A percentile compares a stretch with the other conserved stretches of the same genome.
Evolutionary conservation across 2,888 invertebrate genomes (phyloP).

Genomic region (Heliconius erato): DNA sequence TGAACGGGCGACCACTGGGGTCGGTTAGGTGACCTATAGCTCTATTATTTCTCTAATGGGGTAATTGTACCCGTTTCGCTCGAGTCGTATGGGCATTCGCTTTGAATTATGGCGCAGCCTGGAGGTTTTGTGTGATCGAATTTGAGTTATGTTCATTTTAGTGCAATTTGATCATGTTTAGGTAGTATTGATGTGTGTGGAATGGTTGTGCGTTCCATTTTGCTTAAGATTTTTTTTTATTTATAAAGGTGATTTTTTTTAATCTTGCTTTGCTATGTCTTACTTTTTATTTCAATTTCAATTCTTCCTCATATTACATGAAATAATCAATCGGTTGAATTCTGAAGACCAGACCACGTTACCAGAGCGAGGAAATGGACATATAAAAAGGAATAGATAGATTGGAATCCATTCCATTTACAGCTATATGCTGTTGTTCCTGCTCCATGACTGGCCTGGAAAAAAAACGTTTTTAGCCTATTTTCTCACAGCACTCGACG

Average conservation of each 20-base stretch:
- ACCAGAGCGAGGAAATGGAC: not conserved
- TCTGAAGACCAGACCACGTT: no score
- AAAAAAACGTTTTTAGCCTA: slow-evolving; percentile 10
- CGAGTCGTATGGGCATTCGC: slow-evolving; percentile 6
- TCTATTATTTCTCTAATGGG: slow-evolving; percentile 31
- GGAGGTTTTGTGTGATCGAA: slow-evolving; percentile 14
- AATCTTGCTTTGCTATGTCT: not conserved
- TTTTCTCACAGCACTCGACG: slow-evolving; percentile 24
- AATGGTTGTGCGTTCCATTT: not conserved
- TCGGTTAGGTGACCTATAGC: slow-evolving; percentile 8
- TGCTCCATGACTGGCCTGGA: not conserved
- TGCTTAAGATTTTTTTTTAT: not conserved
- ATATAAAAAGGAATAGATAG: not conserved
- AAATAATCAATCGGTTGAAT: no score
- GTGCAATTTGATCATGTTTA: not conserved
- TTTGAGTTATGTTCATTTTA: slow-evolving; percentile 3
- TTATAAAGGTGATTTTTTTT: not conserved
- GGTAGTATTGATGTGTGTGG: not conserved
- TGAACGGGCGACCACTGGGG: slow-evolving; percentile 8
- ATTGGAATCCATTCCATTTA: not conserved
- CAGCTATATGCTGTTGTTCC: not conserved
- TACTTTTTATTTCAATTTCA: not conserved
- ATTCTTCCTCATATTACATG: no score
- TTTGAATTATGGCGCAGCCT: not conserved
- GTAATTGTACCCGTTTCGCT: slow-evolving; percentile 15